These are phyloP conservation scores for Malthinus flaveolus DNA, from an alignment of 2,888 invertebrate species.

Conservation along the genomic window DNA sequence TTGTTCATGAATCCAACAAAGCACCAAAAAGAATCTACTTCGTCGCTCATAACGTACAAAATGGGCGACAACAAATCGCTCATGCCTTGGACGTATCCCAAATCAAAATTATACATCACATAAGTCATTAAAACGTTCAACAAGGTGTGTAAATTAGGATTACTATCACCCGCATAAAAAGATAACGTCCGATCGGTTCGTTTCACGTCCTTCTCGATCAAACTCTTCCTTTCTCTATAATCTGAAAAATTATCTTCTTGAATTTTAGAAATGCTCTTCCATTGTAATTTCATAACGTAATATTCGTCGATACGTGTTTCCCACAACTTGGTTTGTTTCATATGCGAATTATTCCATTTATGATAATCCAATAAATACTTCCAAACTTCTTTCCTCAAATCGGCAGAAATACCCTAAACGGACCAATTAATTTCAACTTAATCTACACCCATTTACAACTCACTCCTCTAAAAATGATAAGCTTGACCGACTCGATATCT, in stretches of 20 bases:
- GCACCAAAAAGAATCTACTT: constrained; percentile 98
- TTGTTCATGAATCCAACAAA: constrained; percentile 97
- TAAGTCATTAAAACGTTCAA: constrained; percentile 97
- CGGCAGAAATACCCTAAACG: constrained; percentile 74
- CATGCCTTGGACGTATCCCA: constrained; percentile 97
- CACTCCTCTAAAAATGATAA: constrained; percentile 90
- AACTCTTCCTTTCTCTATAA: constrained; percentile 86
- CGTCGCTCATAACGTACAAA: constrained; percentile 84
- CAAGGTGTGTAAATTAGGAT: constrained; percentile 81
- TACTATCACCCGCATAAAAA: constrained; percentile 92
- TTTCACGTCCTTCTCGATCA: constrained; percentile 97
- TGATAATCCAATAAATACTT: constrained; percentile 90
- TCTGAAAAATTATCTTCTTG: constrained; percentile 89
- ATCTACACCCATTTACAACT: too few relatives aligned
- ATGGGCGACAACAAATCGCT: constrained; percentile 95
- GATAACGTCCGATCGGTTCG: constrained; percentile 90
- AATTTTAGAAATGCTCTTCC: constrained; percentile 84
- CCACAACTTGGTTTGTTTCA: constrained; percentile 69
- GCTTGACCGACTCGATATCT: constrained; percentile 77
- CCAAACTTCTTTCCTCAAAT: constrained; percentile 85
- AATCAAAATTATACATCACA: constrained; percentile 97
- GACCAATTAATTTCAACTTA: not conserved
- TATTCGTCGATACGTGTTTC: constrained; percentile 83
- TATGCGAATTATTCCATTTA: constrained; percentile 78
- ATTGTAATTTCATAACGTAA: constrained; percentile 94